phyloP scores from a whole-genome alignment of 2,888 invertebrate species.

The Megaustenia siamemsis region DNA sequence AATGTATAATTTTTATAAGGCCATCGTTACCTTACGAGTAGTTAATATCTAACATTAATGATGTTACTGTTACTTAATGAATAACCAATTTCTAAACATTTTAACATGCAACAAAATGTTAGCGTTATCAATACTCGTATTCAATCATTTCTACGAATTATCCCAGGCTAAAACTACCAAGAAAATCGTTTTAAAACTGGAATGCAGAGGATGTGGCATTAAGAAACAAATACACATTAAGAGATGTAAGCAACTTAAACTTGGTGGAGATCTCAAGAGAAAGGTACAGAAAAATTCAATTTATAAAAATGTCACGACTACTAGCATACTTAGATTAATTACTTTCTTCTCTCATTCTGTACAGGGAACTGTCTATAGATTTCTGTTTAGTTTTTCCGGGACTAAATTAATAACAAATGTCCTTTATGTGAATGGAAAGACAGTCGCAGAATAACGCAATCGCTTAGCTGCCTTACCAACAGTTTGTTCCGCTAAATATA shows the following conservation, averaged over 20 bases:
- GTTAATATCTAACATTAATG: too few species aligned
- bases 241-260: slow-evolving; percentile 99
- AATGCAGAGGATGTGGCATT: slow-evolving; percentile 98
- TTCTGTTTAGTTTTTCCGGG: neutral
- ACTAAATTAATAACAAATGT: neutral
- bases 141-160: neutral
- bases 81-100: too few species aligned
- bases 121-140: too few species aligned
- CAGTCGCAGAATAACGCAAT: neutral
- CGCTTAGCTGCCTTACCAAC: neutral
- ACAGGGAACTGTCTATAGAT: too few species aligned
- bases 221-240: slow-evolving; percentile 97
- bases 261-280: slow-evolving; percentile 97
- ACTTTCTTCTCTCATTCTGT: too few species aligned
- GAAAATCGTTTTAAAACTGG: slow-evolving; percentile 99
- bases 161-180: slow-evolving; percentile 98
- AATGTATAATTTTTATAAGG: too few species aligned
- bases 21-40: too few species aligned
- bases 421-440: neutral
- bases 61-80: too few species aligned
- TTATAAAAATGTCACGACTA: neutral
- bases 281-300: slow-evolving; percentile 68
- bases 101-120: too few species aligned
- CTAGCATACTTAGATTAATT: too few species aligned
- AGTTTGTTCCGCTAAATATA: too few species aligned